Base-by-base conservation (phyloP, 2,113 vertebrate species). In the Corythoichthys intestinalis region DNA sequence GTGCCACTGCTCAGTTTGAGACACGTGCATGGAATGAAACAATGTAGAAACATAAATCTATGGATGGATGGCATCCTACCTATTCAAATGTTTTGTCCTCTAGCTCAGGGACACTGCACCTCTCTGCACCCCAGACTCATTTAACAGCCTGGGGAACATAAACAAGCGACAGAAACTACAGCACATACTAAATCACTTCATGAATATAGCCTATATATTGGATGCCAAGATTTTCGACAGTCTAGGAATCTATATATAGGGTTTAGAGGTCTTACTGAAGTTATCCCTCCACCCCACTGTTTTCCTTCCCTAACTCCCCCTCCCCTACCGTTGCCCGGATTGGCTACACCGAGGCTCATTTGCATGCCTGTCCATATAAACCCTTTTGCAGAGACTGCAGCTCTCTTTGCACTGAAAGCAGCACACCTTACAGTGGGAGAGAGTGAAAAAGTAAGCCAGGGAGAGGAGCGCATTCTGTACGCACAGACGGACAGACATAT, bases 311-410 rank as follows among this genome's bases (percentile, higher is more conserved):
- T 83, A 82, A 28, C 9, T n/a, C 2, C 44, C 64, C 3, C 28
- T 14, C 14, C 64, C 35, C 65, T 7, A 20, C 4, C 81, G 82
- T 81, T 81, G 85, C 75, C 70, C 82, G 77, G 68, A 85, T 85
- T 93, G 91, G 92, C 88, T 89, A 91, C 89, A 89, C 83, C 70
- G 79, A 71, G 75, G 69, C 92, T 88, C 81, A 95, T 98, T 97
- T 96, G 94, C 95, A 98, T 98, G 91, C 76, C 89, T 78, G 91
- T 83, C 82, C 86, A 89, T 96, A 96, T 94, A 93, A 95, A 96
- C 93, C 85, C 79, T 83, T 34, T 86, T 4, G 86, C 87, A 85
- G 83, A 85, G 87, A 83, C 85, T 88, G 90, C 91, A 91, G 88
- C 80, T 83, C 83, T 84, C 78, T 47, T 86, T 86, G 83, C 87